These are phyloP conservation scores for Laspeyria flexula DNA, from an alignment of 2,888 invertebrate genomes.

Conservation along the genomic window DNA sequence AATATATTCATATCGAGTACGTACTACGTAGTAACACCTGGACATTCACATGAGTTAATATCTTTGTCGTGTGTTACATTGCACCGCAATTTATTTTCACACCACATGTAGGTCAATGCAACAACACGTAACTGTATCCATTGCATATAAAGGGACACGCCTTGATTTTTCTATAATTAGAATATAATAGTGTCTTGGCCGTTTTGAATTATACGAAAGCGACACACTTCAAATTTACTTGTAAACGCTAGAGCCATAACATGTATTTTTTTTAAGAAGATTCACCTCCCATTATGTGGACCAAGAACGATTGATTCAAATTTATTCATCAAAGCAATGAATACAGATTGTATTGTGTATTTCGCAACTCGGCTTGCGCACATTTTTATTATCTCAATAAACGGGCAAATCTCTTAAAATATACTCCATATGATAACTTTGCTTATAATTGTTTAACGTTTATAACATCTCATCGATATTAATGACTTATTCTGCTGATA, in stretches of 20 bases:
- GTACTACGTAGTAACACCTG: slow-evolving; percentile 49
- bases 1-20: slow-evolving; percentile 36
- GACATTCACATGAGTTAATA: slow-evolving; percentile 55
- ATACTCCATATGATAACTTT: no score
- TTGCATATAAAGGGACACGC: slow-evolving; percentile 65
- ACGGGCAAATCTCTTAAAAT: neutral
- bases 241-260: neutral
- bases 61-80: slow-evolving; percentile 48
- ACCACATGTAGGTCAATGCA: slow-evolving; percentile 81
- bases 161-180: slow-evolving; percentile 69
- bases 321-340: slow-evolving; percentile 53
- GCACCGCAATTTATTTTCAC: slow-evolving; percentile 70
- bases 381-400: slow-evolving; percentile 1
- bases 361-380: slow-evolving; percentile 29
- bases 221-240: neutral
- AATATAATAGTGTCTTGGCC: slow-evolving; percentile 57
- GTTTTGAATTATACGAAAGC: slow-evolving; percentile 31
- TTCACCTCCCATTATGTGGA: neutral
- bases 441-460: no score
- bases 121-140: slow-evolving; percentile 56
- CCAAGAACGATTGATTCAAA: slow-evolving; percentile 38
- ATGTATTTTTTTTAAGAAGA: slow-evolving; percentile 1
- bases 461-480: no score
- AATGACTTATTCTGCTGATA: no score
- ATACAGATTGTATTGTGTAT: slow-evolving; percentile 46